Evolutionary conservation across 2,113 vertebrate genomes (phyloP).

Genomic region (Apistogramma diplotaenia): DNA sequence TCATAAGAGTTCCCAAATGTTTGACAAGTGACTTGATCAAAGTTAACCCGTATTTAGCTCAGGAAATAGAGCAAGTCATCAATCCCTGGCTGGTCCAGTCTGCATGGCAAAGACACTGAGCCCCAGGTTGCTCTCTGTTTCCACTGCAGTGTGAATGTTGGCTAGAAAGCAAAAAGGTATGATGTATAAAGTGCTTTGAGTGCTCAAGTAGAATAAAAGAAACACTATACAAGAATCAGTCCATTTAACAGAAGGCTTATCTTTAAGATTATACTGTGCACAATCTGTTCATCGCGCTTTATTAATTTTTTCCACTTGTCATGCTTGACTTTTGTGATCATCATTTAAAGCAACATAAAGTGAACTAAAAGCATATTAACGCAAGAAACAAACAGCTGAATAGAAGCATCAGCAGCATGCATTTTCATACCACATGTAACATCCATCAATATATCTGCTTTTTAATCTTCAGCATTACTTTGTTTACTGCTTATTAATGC

Average conservation of each 20-base stretch:
- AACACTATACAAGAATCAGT: too few relatives aligned
- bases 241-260: background rate
- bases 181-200: too few relatives aligned
- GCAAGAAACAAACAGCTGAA: background rate
- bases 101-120: too few relatives aligned
- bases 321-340: background rate
- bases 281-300: slow-evolving; percentile 1
- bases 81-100: too few relatives aligned
- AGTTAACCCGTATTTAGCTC: background rate
- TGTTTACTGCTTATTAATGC: background rate
- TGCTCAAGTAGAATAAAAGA: too few relatives aligned
- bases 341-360: background rate
- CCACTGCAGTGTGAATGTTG: too few relatives aligned
- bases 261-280: slow-evolving; percentile 1
- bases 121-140: too few relatives aligned
- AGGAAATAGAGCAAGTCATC: too few relatives aligned
- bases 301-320: slow-evolving; percentile 4
- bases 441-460: background rate
- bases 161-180: too few relatives aligned
- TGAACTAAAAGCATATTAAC: background rate
- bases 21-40: background rate
- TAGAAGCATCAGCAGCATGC: background rate
- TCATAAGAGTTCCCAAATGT: background rate
- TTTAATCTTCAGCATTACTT: background rate
- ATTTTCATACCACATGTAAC: background rate